Base-by-base conservation (phyloP, 2,113 vertebrate species). In the Bucco capensis region DNA sequence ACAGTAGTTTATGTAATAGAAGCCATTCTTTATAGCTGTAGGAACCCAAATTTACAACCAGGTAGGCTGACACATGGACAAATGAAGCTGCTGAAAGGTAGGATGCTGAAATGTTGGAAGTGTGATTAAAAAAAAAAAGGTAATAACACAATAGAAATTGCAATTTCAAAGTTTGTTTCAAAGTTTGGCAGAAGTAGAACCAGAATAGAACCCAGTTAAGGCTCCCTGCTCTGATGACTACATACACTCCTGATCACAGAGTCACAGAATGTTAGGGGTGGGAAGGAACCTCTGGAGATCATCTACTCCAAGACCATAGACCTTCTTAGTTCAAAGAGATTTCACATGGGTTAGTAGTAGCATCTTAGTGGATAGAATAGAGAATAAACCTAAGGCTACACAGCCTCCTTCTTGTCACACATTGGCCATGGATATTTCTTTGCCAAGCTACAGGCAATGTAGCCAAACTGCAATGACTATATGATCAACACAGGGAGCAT, bases 401-500 rank as follows among this genome's bases (percentile, higher is more conserved):
- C 2, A 38, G 47, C 12, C 61, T 49, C 60, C 74, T 81, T 5
- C 76, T 47, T 62, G 31, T 70, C 64, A 83, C 56, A 33, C 67
- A 58, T 49, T 9, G 49, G 37, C 35, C 75, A 8, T 8, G 54
- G 19, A 8, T 12, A 61, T 42, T 40, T 65, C 69, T 83, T 30
- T 60, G 79, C 56, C 74, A 86, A 33, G 46, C 62, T 72, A 46
- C 28, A 40, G 70, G 74, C 37, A 8, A 6, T 19, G 53, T 23
- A 44, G 70, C 72, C 77, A 57, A 76, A 82, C 31, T 69, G 60
- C 77, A 72, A 5, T 31, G 54, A 71, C 62, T 83, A 60, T 44
- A 53, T 50, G 62, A 92, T 89, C 90, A 65, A 89, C 90, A 83
- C 77, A 84, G 89, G 57, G 54, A 81, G 65, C 66, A 73, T 19